Percentiles rank a stretch among this genome's conserved stretches.
Conservation (phyloP, 2,113 vertebrate species). For the Pelmatolapia mariae region DNA sequence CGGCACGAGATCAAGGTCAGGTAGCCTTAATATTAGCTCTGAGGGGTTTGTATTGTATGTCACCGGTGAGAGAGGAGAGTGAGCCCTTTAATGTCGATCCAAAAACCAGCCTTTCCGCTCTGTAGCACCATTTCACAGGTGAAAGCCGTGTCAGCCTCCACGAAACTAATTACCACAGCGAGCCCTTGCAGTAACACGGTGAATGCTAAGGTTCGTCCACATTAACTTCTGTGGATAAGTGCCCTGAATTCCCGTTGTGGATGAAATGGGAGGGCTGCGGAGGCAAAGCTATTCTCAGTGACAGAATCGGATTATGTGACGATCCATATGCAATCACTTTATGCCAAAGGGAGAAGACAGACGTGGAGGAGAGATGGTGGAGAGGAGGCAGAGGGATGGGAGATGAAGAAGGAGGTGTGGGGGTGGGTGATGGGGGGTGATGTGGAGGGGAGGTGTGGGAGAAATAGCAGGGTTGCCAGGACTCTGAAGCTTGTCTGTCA, state of each 20-base stretch:
- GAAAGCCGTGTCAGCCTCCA: slow-evolving; percentile 24
- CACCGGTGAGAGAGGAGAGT: slow-evolving; percentile 15
- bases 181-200: background rate
- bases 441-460: background rate
- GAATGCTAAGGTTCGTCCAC: slow-evolving; percentile 1
- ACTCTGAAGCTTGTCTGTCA: slow-evolving; percentile 67
- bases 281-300: slow-evolving; percentile 45
- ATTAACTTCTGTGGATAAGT: slow-evolving; percentile 15
- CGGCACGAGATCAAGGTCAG: slow-evolving; percentile 53
- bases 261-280: slow-evolving; percentile 3
- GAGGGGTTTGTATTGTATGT: slow-evolving; percentile 38
- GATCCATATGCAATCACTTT: slow-evolving; percentile 46
- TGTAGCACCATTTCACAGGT: slow-evolving; percentile 44
- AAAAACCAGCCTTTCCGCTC: slow-evolving; percentile 39
- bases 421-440: slow-evolving; percentile 15
- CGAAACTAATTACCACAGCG: slow-evolving; percentile 25
- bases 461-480: slow-evolving; percentile 62
- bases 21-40: slow-evolving; percentile 40
- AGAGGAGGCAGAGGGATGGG: slow-evolving; percentile 29
- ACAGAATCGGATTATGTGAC: slow-evolving; percentile 54
- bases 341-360: slow-evolving; percentile 45
- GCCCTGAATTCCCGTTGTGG: slow-evolving; percentile 20
- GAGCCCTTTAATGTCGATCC: slow-evolving; percentile 49
- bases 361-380: slow-evolving; percentile 22
- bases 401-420: slow-evolving; percentile 38